phyloP scores from a whole-genome alignment of 2,113 vertebrate genomes.

The Oxygymnocypris stewartii region DNA sequence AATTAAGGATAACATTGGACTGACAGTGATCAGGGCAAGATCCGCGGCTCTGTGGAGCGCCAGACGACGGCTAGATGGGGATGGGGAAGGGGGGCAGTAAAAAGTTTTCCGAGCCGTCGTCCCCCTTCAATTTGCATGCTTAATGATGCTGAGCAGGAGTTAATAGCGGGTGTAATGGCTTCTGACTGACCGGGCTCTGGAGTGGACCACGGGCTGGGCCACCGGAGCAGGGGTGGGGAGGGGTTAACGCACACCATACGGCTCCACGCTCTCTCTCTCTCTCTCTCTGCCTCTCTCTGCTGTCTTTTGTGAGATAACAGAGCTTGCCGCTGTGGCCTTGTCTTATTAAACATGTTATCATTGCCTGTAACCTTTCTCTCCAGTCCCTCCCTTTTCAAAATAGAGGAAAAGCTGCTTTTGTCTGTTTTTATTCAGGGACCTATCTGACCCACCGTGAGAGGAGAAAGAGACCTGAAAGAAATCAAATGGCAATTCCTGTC shows the following conservation, averaged over 20 bases:
- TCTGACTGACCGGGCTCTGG: constrained; percentile 76
- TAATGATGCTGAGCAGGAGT: constrained; percentile 81
- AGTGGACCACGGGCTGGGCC: constrained; percentile 58
- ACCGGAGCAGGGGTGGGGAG: constrained; percentile 47
- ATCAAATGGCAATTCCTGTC: constrained; percentile 48
- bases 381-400: constrained; percentile 32
- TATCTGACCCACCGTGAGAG: constrained; percentile 31
- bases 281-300: constrained; percentile 23
- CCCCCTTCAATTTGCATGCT: constrained; percentile 81
- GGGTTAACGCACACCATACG: constrained; percentile 60
- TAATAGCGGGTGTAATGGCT: constrained; percentile 83
- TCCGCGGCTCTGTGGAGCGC: constrained; percentile 30
- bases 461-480: constrained; percentile 29
- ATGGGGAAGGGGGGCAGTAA: constrained; percentile 56
- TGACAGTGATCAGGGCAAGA: constrained; percentile 28
- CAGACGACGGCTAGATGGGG: constrained; percentile 24
- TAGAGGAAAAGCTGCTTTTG: constrained; percentile 17
- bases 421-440: constrained; percentile 43
- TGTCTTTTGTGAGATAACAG: constrained; percentile 38
- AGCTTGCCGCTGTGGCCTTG: constrained; percentile 40
- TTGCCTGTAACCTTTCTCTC: constrained; percentile 49
- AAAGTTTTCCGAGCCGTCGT: constrained; percentile 79
- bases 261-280: constrained; percentile 25
- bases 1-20: constrained; percentile 28
- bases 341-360: constrained; percentile 53